A percentile compares a stretch with the other conserved stretches of the same genome.
These are phyloP conservation scores for Lepidurus apus DNA, from an alignment of 1,140 invertebrate genomes.

Conservation along the genomic window DNA sequence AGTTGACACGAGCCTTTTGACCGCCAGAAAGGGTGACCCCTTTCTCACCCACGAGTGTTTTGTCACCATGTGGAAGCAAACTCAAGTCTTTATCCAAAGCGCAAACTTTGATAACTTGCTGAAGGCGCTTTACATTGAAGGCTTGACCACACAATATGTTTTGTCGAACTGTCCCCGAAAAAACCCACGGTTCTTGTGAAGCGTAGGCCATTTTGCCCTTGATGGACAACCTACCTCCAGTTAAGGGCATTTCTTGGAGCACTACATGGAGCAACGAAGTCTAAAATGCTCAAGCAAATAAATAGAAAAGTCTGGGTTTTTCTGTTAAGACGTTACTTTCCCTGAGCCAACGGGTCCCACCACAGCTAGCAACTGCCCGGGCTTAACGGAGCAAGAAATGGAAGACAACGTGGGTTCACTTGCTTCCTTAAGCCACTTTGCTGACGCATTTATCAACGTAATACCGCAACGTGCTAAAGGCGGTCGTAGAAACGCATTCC, in stretches of 20 bases:
- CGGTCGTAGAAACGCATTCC: constrained; percentile 41
- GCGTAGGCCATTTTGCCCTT: constrained; percentile 77
- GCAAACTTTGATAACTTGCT: constrained; percentile 60
- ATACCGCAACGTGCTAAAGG: constrained; percentile 45
- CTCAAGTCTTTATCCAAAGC: constrained; percentile 63
- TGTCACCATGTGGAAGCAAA: constrained; percentile 71
- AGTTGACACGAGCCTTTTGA: constrained; percentile 80
- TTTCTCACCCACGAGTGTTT: constrained; percentile 80
- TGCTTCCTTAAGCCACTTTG: constrained; percentile 41
- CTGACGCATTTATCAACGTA: constrained; percentile 42
- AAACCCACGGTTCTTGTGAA: constrained; percentile 86
- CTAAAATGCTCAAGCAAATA: constrained; percentile 37
- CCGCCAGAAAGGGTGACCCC: constrained; percentile 81
- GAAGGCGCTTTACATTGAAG: constrained; percentile 64
- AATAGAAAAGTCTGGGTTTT: background rate
- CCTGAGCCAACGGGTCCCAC: constrained; percentile 73
- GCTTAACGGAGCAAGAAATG: constrained; percentile 41
- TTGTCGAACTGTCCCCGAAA: constrained; percentile 56
- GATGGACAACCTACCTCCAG: constrained; percentile 59
- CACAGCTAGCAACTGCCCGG: constrained; percentile 50
- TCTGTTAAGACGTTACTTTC: constrained; percentile 51
- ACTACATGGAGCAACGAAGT: constrained; percentile 74
- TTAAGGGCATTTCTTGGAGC: constrained; percentile 68
- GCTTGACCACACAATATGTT: constrained; percentile 80
- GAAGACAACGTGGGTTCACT: constrained; percentile 39